phyloP scores from a whole-genome alignment of 2,888 invertebrate species.

The Lithophane socia region DNA sequence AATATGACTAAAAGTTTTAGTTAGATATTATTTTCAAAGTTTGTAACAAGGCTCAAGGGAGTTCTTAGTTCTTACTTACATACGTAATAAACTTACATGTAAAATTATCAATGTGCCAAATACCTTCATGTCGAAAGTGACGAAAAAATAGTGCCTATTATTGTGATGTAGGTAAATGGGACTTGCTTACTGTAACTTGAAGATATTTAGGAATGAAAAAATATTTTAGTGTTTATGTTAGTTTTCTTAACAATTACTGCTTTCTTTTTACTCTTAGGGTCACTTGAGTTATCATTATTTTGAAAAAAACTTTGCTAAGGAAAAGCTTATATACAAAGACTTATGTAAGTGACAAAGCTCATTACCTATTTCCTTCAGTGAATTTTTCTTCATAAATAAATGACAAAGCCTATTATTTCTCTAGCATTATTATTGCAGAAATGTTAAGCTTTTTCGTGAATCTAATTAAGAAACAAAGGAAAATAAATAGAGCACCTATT shows the following conservation, averaged over 20 bases:
- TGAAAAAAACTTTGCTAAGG: neutral
- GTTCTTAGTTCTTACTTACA: constrained; percentile 1
- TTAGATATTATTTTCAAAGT: constrained; percentile 36
- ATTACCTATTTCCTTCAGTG: constrained; percentile 7
- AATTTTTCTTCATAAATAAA: neutral
- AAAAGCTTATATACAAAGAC: constrained; percentile 10
- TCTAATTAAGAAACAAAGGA: constrained; percentile 28
- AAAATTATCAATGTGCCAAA: constrained; percentile 21
- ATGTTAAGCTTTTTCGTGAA: constrained; percentile 8
- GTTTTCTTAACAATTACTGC: neutral
- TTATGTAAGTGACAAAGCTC: neutral
- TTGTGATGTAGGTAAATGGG: constrained; percentile 12
- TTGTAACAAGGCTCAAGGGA: constrained; percentile 23
- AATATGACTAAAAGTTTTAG: constrained; percentile 26
- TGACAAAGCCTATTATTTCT: constrained; percentile 7
- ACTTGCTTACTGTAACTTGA: neutral
- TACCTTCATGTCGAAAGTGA: neutral
- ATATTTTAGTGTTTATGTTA: neutral
- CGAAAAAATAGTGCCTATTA: constrained; percentile 13
- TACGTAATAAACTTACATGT: neutral
- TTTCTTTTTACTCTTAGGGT: neutral
- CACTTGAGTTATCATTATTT: neutral
- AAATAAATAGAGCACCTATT: constrained; percentile 28
- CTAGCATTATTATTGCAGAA: constrained; percentile 20
- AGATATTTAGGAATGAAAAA: neutral